Conservation (phyloP, 2,113 vertebrate genomes). For the Brienomyrus brachyistius region DNA sequence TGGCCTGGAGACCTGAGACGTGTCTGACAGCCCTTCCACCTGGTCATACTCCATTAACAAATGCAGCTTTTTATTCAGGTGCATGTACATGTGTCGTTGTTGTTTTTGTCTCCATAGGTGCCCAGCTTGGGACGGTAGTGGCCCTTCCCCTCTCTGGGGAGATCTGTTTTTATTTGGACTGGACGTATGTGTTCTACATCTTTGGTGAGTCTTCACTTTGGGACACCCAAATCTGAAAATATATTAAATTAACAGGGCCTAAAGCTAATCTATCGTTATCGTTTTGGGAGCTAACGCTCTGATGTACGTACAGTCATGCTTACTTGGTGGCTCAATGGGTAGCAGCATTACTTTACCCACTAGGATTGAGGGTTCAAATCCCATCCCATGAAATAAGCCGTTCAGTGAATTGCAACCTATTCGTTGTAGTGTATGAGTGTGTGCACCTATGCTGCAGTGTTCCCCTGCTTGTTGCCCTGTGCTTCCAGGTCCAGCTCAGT, state of each 20-base stretch:
- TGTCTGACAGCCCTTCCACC: neutral
- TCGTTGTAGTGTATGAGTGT: neutral
- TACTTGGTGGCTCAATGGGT: neutral
- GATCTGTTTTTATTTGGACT: conserved; percentile 91
- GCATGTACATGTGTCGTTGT: neutral
- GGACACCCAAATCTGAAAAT: neutral
- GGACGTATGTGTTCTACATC: conserved; percentile 92
- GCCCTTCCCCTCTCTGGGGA: conserved; percentile 84
- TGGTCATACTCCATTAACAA: neutral
- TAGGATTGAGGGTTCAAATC: neutral
- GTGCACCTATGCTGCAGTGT: neutral
- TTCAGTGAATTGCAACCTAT: neutral
- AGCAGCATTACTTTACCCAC: neutral
- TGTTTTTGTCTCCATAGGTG: conserved; percentile 59
- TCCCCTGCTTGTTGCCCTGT: neutral
- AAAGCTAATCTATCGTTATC: neutral
- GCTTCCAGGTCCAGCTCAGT: neutral
- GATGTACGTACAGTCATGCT: neutral
- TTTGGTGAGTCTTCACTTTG: conserved; percentile 70
- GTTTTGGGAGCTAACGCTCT: neutral
- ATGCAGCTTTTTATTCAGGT: no score
- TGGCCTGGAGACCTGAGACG: neutral
- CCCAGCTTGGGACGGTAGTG: conserved; percentile 88
- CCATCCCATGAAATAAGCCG: neutral
- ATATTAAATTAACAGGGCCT: neutral